A percentile compares a stretch with the other conserved stretches of the same genome.
Evolutionary conservation across 1,140 invertebrate genomes (phyloP).

Genomic region (Pemphigus obesinymphae): DNA sequence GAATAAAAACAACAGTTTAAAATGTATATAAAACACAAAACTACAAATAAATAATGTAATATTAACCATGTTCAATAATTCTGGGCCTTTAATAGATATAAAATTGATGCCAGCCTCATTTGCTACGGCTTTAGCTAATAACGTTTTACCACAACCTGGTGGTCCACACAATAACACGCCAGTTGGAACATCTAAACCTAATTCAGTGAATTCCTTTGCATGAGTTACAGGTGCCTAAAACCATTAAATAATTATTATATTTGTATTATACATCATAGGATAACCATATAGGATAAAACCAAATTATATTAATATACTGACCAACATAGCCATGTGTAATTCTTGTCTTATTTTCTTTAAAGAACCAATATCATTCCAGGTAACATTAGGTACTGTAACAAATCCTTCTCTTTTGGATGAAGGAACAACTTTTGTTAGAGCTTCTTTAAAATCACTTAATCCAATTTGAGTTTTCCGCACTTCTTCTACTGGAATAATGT

Average conservation of each 20-base stretch:
- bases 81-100: constrained; percentile 94
- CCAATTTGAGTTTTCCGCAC: constrained; percentile 59
- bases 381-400: constrained; percentile 92
- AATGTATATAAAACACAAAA: background rate
- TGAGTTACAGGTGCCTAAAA: constrained; percentile 80
- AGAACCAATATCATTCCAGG: constrained; percentile 96
- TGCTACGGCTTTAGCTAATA: constrained; percentile 88
- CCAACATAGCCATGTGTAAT: constrained; percentile 83
- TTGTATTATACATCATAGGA: background rate
- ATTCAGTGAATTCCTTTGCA: constrained; percentile 67
- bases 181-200: constrained; percentile 75
- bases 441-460: constrained; percentile 70
- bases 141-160: constrained; percentile 90
- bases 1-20: constrained; percentile 46
- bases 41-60: background rate
- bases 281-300: background rate
- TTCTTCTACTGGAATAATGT: constrained; percentile 54
- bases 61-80: constrained; percentile 87
- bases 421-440: constrained; percentile 80
- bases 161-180: constrained; percentile 90
- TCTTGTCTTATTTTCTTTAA: constrained; percentile 81
- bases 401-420: constrained; percentile 95
- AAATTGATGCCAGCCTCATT: constrained; percentile 97
- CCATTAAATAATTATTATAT: background rate
- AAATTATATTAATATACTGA: constrained; percentile 50